These are phyloP conservation scores for Poecilobothrus nobilitatus DNA, from an alignment of 2,888 invertebrate species.

Conservation along the genomic window DNA sequence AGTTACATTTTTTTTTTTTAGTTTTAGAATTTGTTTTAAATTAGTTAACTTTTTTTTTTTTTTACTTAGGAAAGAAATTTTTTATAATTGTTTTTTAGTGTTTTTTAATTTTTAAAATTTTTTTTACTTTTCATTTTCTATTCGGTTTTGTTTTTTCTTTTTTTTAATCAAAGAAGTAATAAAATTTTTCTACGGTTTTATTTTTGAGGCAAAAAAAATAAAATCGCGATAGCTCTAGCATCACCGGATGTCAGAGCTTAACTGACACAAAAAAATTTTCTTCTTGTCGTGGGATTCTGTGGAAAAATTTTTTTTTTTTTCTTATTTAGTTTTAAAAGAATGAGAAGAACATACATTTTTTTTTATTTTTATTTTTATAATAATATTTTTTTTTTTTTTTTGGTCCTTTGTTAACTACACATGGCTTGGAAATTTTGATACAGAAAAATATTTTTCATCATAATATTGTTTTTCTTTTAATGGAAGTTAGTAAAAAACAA, in stretches of 20 bases:
- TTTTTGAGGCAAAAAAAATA: background rate
- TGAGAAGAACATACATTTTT: background rate
- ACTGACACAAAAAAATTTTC: background rate
- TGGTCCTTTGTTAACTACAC: background rate
- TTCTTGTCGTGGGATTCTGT: background rate
- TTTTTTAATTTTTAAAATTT: no score
- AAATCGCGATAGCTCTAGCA: conserved; percentile 10
- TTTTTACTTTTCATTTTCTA: no score
- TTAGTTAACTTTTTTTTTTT: no score
- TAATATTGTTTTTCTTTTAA: background rate
- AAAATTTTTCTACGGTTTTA: no score
- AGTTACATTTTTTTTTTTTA: no score
- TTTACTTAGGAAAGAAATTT: no score
- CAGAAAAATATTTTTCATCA: background rate
- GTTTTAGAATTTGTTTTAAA: no score
- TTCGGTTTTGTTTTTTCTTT: no score
- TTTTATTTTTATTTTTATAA: no score
- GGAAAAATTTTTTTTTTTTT: background rate
- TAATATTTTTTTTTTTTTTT: background rate
- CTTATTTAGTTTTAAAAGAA: background rate
- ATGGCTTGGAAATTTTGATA: background rate
- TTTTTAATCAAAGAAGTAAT: no score
- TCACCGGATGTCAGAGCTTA: conserved; percentile 12
- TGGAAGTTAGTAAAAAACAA: no score
- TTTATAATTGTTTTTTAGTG: no score